Evolutionary conservation across 35 echinoderm and acorn worm genomes (phyloP).

Genomic region (Stichopus chloronotus): DNA sequence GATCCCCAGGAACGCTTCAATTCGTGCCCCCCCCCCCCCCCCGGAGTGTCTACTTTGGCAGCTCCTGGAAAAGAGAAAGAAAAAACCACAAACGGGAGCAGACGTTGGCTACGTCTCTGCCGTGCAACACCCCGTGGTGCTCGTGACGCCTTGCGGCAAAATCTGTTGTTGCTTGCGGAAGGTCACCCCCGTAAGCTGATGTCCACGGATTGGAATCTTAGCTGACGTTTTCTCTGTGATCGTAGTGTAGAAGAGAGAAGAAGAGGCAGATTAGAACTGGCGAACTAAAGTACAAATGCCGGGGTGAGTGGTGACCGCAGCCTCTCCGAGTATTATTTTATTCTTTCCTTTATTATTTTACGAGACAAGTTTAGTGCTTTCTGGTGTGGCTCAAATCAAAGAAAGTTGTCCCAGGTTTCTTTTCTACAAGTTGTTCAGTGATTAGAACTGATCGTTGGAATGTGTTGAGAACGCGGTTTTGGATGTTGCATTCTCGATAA

Average conservation of each 20-base stretch:
- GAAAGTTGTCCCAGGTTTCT: constrained; percentile 3
- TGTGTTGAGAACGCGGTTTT: background rate
- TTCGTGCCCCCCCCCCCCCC: background rate
- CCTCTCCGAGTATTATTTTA: background rate
- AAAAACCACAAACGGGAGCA: constrained; percentile 37
- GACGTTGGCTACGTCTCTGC: constrained; percentile 27
- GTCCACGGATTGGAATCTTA: constrained; percentile 19
- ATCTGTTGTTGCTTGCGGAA: constrained; percentile 45
- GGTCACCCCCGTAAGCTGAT: constrained; percentile 45
- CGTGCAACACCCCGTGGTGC: constrained; percentile 44
- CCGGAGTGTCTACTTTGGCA: constrained; percentile 36
- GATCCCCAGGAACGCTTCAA: background rate
- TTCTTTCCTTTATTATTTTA: background rate
- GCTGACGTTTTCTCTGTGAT: constrained; percentile 11
- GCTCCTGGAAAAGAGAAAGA: background rate
- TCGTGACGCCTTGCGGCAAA: constrained; percentile 49
- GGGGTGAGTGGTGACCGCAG: constrained; percentile 29
- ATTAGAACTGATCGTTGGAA: constrained; percentile 31
- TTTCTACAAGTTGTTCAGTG: background rate
- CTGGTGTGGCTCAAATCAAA: constrained; percentile 31
- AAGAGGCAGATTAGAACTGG: background rate
- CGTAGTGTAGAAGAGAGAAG: too few species aligned
- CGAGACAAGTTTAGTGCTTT: constrained; percentile 18
- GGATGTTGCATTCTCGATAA: too few species aligned
- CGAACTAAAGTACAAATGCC: constrained; percentile 29